Evolutionary conservation across 2,888 invertebrate genomes (phyloP), one percentile per base, ranked within the genome.

Genomic region (Formica aserva): DNA sequence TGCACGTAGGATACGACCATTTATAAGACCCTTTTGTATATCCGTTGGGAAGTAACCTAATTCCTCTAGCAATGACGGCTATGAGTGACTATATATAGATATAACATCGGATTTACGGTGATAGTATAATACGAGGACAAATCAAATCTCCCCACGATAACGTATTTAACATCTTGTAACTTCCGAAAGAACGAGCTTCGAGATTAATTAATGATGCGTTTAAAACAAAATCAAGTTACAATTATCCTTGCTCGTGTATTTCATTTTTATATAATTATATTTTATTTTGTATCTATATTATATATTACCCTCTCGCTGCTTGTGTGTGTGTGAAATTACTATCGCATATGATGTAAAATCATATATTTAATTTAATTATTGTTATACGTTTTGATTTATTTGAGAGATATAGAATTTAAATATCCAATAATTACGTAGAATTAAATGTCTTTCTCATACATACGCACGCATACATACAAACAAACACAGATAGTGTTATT

Each of bases 21-120:
- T 87, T 87, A 77, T 87, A 82, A 83, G 87, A 85, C 89, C 91
- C 91, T 89, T 89, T 90, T 88, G 86, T 89, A 91, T 88, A 89
- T 91, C 91, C 91, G 87, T 89, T 88, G 87, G 80, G 87, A 85
- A 85, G 89, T 87, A 91, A 90, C 89, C 87, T 86, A 91, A 91
- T 91, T 91, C 85, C 86, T 90, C 82, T 66, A 80, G 82, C 84
- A 90, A 90, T 85, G 78, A 87, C 82, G 82, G 83, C 76, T 91
- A 87, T 85, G 57, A 87, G 80, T 84, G 87, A 83, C 88, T 87
- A 84, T 82, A 84, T 78, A 83, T 82, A 86, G 80, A 87, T 55
- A 35, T 78, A 86, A 85, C 85, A 86, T 89, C 45, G 77, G 63
- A 84, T 85, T 86, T 72, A 83, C 69, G 57, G 62, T 84, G 60